Conservation (phyloP, 2,113 vertebrate species). For the Tylochromis polylepis region DNA sequence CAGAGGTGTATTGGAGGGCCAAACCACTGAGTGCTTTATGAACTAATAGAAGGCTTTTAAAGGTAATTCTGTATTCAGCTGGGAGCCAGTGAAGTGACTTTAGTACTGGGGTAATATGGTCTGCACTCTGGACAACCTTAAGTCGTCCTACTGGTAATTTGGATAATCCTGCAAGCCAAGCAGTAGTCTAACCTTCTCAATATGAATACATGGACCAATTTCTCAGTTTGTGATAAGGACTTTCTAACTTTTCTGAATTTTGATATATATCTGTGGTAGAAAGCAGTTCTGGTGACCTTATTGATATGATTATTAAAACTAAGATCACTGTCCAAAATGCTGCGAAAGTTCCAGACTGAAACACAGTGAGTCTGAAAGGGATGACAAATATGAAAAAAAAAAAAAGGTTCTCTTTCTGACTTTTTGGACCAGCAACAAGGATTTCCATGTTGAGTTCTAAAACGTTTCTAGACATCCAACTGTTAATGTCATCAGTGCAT, state of each 20-base stretch:
- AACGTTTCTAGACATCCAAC: not conserved
- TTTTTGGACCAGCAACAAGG: not conserved
- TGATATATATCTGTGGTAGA: not conserved
- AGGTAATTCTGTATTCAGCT: not conserved
- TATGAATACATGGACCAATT: not conserved
- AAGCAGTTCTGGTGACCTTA: not conserved
- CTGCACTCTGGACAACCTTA: not conserved
- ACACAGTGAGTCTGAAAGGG: not conserved
- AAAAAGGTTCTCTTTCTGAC: not conserved
- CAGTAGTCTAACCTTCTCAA: not conserved
- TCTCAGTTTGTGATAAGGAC: not conserved
- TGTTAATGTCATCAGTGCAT: not conserved
- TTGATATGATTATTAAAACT: not conserved
- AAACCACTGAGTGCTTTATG: not conserved
- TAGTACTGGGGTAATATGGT: not conserved
- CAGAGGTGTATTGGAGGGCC: not conserved
- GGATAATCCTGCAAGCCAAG: not conserved
- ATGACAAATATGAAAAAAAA: not conserved
- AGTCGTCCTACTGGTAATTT: not conserved
- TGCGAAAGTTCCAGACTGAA: not conserved
- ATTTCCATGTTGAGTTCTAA: not conserved
- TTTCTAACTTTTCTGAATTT: not conserved
- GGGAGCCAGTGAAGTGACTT: not conserved
- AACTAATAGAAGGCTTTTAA: not conserved
- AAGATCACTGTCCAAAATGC: not conserved